A percentile compares a stretch with the other conserved stretches of the same genome.
Conservation (phyloP, 2,888 invertebrate genomes). For the Latrodectus hesperus region DNA sequence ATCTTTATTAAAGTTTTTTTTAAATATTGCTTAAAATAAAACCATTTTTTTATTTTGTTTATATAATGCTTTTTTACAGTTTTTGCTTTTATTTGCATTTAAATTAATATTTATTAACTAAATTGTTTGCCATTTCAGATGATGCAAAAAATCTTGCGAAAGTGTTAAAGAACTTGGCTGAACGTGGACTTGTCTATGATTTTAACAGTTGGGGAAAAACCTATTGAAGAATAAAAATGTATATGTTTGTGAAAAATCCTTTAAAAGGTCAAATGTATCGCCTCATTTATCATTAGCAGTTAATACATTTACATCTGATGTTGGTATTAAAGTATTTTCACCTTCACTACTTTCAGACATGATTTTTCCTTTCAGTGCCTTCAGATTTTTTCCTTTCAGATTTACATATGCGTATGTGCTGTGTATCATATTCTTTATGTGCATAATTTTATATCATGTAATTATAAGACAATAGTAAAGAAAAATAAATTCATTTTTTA, state of each 20-base stretch:
- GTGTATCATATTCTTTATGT: too few species aligned
- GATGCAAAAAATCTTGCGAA: slow-evolving; percentile 76
- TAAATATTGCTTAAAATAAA: background rate
- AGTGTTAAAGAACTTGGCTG: slow-evolving; percentile 73
- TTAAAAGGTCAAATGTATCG: too few species aligned
- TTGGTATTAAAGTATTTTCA: too few species aligned
- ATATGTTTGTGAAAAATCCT: background rate
- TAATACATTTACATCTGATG: too few species aligned
- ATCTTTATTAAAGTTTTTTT: background rate
- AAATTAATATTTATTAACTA: background rate
- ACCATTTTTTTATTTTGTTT: background rate
- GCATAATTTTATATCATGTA: too few species aligned
- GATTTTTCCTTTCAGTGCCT: too few species aligned
- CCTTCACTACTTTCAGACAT: too few species aligned
- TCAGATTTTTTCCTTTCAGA: too few species aligned
- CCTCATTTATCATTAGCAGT: too few species aligned
- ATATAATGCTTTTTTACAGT: background rate
- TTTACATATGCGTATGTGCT: too few species aligned
- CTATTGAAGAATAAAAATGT: background rate
- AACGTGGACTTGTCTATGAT: slow-evolving; percentile 71
- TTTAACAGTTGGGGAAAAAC: slow-evolving; percentile 41
- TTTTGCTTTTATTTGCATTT: background rate
- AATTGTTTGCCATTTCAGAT: slow-evolving; percentile 72
- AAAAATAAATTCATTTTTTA: too few species aligned
- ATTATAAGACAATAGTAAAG: too few species aligned